A percentile compares a stretch with the other conserved stretches of the same genome.
These are phyloP conservation scores for Anguilla pacifica DNA, from an alignment of 2,797 vertebrate genomes.

Conservation along the genomic window DNA sequence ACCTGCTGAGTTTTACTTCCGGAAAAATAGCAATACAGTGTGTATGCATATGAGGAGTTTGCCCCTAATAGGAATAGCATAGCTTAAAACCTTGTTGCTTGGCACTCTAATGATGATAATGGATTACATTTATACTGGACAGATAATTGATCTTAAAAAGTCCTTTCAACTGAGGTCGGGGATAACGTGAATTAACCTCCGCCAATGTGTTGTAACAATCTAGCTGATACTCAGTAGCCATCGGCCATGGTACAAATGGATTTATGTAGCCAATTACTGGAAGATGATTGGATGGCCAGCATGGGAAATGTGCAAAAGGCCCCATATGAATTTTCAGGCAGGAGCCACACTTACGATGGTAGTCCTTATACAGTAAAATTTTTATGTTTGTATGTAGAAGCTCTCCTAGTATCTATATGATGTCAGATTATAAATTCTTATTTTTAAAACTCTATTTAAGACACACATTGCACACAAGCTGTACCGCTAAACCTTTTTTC, in stretches of 20 bases:
- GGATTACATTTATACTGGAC: not conserved
- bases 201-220: not conserved
- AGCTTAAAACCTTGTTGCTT: not conserved
- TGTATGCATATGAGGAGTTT: not conserved
- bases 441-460: not conserved
- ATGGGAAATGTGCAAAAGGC: not conserved
- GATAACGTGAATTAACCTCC: not conserved
- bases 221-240: not conserved
- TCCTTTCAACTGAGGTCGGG: not conserved
- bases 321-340: not conserved
- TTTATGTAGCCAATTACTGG: not conserved
- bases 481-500: not conserved
- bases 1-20: not conserved
- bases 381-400: not conserved
- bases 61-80: not conserved
- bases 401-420: not conserved
- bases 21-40: not conserved
- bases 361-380: not conserved
- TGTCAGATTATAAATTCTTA: not conserved
- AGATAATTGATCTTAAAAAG: not conserved
- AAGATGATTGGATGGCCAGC: not conserved
- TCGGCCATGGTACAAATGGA: not conserved
- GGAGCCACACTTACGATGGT: not conserved
- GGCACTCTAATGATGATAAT: not conserved
- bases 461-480: slow-evolving; percentile 4